A percentile compares a stretch with the other conserved stretches of the same genome.
Evolutionary conservation across 2,113 vertebrate genomes (phyloP).

Genomic region (Onychostruthus taczanowskii): DNA sequence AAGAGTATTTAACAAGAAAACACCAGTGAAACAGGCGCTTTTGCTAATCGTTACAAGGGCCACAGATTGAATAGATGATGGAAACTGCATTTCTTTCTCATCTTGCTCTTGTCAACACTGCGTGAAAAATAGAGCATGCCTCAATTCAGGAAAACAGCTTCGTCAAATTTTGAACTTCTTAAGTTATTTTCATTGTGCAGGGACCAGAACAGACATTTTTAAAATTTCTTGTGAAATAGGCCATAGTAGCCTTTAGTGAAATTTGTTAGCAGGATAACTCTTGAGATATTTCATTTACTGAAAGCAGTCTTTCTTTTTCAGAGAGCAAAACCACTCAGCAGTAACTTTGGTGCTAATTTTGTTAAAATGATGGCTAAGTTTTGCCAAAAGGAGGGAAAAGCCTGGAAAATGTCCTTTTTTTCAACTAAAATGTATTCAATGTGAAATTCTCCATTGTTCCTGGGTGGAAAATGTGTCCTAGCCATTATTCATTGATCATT

Average conservation of each 20-base stretch:
- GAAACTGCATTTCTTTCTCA: conserved; percentile 41
- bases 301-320: background rate
- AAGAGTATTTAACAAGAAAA: background rate
- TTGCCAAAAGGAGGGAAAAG: background rate
- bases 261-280: background rate
- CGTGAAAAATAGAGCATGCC: conserved; percentile 10
- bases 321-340: background rate
- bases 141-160: background rate
- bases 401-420: background rate
- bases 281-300: background rate
- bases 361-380: background rate
- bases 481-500: background rate
- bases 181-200: conserved; percentile 22
- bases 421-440: background rate
- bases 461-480: background rate
- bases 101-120: conserved; percentile 38
- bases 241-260: background rate
- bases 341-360: background rate
- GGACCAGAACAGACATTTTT: background rate
- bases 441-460: background rate
- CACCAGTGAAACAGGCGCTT: background rate
- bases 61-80: conserved; percentile 12
- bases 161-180: background rate
- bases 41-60: background rate
- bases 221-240: background rate